Conservation (phyloP, 2,888 invertebrate species). For the Listrodromus nycthemerus region DNA sequence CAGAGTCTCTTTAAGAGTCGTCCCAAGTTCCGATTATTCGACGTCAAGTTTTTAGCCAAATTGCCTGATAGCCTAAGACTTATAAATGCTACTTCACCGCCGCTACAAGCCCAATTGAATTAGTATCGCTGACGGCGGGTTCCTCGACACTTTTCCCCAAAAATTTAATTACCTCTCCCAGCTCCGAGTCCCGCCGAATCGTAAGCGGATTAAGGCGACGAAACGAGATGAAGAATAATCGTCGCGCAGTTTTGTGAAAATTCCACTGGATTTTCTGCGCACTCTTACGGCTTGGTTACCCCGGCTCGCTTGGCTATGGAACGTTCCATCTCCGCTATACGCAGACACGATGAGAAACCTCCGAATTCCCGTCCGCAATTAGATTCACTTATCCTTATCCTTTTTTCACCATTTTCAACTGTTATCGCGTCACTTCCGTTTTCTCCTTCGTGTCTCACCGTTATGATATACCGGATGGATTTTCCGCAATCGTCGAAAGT, state of each 20-base stretch:
- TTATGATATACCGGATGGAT: neutral
- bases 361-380: slow-evolving; percentile 55
- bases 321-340: neutral
- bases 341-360: slow-evolving; percentile 32
- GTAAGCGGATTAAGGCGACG: slow-evolving; percentile 23
- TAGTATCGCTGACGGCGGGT: neutral
- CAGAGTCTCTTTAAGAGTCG: neutral
- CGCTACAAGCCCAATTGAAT: neutral
- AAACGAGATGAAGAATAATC: slow-evolving; percentile 50
- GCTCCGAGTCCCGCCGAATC: neutral
- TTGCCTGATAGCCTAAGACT: neutral
- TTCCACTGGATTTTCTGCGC: neutral
- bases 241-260: slow-evolving; percentile 3
- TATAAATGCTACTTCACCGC: neutral
- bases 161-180: neutral
- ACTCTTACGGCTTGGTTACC: neutral
- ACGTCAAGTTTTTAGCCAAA: neutral
- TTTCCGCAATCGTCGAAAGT: slow-evolving; percentile 54
- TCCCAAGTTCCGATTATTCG: neutral
- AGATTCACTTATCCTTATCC: slow-evolving; percentile 61
- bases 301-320: neutral
- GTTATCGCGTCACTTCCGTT: slow-evolving; percentile 23
- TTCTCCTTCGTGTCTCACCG: slow-evolving; percentile 7
- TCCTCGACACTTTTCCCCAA: neutral
- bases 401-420: slow-evolving; percentile 35